Conservation (phyloP, 1,140 invertebrate species). For the Whitmania pigra region DNA sequence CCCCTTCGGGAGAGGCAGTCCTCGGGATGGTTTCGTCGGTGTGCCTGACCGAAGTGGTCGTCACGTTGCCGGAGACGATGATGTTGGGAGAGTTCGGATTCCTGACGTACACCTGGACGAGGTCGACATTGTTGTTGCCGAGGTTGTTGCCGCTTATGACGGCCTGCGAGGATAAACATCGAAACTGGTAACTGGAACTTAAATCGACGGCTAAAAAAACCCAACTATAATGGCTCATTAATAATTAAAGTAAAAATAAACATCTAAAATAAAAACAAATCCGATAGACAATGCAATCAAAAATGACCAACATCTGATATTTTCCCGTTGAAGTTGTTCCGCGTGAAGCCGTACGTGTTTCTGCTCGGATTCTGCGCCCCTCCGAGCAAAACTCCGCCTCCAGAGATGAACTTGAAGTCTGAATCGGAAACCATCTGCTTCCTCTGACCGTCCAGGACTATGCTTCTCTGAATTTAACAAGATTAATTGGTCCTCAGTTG, state of each 20-base stretch:
- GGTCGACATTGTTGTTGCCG: conserved; percentile 9
- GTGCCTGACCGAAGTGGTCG: neutral
- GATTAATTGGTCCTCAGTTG: neutral
- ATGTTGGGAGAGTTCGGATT: neutral
- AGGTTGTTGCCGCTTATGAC: conserved; percentile 14
- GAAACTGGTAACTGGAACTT: neutral
- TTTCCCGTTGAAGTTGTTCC: neutral
- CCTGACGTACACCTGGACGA: conserved; percentile 13
- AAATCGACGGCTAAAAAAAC: too few relatives aligned
- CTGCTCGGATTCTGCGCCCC: neutral
- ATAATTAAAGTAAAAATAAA: too few relatives aligned
- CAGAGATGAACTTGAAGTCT: conserved; percentile 7
- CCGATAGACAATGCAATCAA: neutral
- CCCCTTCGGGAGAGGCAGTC: neutral
- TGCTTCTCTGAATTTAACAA: neutral
- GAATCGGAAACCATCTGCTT: neutral
- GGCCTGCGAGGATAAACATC: conserved; percentile 1
- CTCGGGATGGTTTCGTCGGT: neutral
- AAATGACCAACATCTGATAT: neutral
- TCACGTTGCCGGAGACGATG: conserved; percentile 13
- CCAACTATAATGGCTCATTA: too few relatives aligned
- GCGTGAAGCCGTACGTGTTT: neutral
- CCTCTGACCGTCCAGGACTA: neutral
- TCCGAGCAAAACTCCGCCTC: neutral
- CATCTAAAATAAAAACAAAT: neutral